Base-by-base conservation (phyloP, 2,888 invertebrate species). In the Beris chalybata region DNA sequence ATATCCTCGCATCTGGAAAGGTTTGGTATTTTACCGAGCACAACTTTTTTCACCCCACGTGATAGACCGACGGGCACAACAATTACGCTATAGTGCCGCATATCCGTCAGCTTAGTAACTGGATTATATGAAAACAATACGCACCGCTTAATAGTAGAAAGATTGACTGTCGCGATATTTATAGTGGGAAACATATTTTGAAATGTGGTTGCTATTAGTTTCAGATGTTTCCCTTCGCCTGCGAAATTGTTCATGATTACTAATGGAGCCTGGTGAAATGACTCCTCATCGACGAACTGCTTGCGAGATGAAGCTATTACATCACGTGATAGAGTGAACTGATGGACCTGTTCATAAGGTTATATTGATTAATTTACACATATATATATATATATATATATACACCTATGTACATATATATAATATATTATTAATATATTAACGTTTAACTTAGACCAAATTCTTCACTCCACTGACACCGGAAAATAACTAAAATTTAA, bases 101-200 rank as follows among this genome's bases (percentile, higher is more conserved):
- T 89, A 75, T 97, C 97, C 59, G 99, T 89, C 1, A 89, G 79
- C 74, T 94, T 93, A 4, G 91, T 91, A 2, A 89, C 84, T 0
- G 89, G 83, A 78, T 96, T 91, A 78, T 96, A 97, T 79, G 95
- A 95, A 76, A 97, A 85, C 22, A 99, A 83, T 0, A 97, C 89
- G 79, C 95, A 95, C 48, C 99, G 85, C 61, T 92, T 86, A 59
- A 98, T 91, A 38, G 89, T 87, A 72, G 90, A 91, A 67, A 98
- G 83, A 81, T 95, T 91, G 0, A 97, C 93, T 73, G 89, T 91
- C 44, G 94, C 92, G 69, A 98, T 87, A 79, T 98, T 97, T 64
- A 99, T 95, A 0, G 94, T 90, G 0, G 98, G 98, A 77, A 98
- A 98, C 95, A 99, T 95, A 76, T 97, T 97, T 82, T 98, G 97